Evolutionary conservation across 2,113 vertebrate species (phyloP).

Genomic region (Myotis lucifugus): DNA sequence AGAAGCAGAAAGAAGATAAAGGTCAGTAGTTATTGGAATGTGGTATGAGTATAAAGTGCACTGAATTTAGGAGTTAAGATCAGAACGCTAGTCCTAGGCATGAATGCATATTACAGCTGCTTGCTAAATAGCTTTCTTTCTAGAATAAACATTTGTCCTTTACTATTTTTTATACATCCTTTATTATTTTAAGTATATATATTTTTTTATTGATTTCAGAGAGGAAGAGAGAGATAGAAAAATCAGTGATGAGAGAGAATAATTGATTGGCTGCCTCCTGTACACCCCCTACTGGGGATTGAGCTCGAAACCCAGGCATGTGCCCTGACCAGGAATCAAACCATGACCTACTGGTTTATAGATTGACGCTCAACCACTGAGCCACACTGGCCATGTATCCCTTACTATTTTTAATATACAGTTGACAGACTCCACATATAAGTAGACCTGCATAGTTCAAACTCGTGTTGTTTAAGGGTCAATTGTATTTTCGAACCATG

Average conservation of each 20-base stretch:
- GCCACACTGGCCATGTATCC: background rate
- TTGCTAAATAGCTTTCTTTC: background rate
- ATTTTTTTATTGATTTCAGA: too few relatives aligned
- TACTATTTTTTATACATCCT: slow-evolving; percentile 13
- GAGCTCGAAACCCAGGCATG: too few relatives aligned
- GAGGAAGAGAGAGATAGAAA: too few relatives aligned
- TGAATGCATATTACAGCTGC: background rate
- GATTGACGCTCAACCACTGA: too few relatives aligned
- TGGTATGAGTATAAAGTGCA: background rate
- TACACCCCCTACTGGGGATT: too few relatives aligned
- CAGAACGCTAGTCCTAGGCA: background rate
- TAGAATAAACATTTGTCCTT: background rate
- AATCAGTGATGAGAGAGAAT: too few relatives aligned
- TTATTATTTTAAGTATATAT: too few relatives aligned
- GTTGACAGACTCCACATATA: background rate
- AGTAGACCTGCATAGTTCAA: background rate
- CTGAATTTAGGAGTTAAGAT: background rate
- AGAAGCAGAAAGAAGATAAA: background rate
- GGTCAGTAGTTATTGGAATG: background rate
- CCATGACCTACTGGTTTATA: too few relatives aligned
- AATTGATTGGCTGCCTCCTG: too few relatives aligned
- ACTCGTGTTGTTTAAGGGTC: background rate
- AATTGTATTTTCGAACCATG: background rate
- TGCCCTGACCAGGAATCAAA: too few relatives aligned
- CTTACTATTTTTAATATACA: background rate